Base-by-base conservation (phyloP, 2,113 vertebrate genomes). In the Polypterus senegalus region DNA sequence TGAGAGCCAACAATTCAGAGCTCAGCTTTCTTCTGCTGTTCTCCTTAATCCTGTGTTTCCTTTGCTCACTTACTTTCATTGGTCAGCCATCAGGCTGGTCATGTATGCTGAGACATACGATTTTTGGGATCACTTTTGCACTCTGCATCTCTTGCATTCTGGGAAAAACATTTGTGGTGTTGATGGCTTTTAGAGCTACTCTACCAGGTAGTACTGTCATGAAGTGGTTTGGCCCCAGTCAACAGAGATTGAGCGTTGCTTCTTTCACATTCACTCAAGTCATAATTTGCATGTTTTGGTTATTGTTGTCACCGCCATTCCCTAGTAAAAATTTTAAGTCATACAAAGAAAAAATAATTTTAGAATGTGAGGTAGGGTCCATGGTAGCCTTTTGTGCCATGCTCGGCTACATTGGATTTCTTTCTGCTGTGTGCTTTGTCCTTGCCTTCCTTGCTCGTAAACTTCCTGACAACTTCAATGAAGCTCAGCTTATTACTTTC, bases 131-230 rank as follows among this genome's bases (percentile, higher is more conserved):
- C 56, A 58, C 56, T 45, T 58, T 58, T 58, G 56, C 46, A 27
- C 56, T 58, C 43, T 58, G 56, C 56, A 58, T 58, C 56, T 58
- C 56, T 58, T 58, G 56, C 46, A 45, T 58, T 58, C 56, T 58
- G 56, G 56, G 56, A 45, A 58, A 58, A 58, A 58, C 56, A 58
- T 9, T 58, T 7, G 56, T 58, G n/a, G 56, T 58, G 56, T 58
- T 58, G 46, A 58, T 58, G 56, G 56, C 56, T 7, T 58, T 58
- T 45, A 58, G 56, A 43, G 56, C 56, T 58, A 58, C 56, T 45
- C 56, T 58, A 3, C 56, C 56, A 43, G 56, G 56, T 43, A 44
- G 9, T 58, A 58, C 45, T 45, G 46, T 58, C 46, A 58, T 58
- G 56, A 58, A 58, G 46, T 58, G 56, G 56, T 58, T 58, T 58